Evolutionary conservation across 2,797 vertebrate genomes (phyloP).

Genomic region (Pristis pectinata): DNA sequence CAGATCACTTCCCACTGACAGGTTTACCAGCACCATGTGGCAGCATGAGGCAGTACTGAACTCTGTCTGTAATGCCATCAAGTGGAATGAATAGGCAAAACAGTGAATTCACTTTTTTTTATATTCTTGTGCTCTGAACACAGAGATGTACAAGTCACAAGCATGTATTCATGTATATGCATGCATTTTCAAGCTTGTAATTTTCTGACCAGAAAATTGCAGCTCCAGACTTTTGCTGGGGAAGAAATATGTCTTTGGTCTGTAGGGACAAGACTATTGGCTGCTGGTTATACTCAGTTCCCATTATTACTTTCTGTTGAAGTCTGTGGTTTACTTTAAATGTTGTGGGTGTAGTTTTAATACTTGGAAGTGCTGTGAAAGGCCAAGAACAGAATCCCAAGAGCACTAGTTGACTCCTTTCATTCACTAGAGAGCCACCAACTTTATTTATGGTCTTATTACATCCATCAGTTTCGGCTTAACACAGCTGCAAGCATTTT

Average conservation of each 20-base stretch:
- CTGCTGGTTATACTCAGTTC: no score
- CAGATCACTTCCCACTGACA: neutral
- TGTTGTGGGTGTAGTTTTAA: neutral
- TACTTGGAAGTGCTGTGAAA: neutral
- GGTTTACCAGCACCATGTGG: neutral
- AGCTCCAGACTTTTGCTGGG: no score
- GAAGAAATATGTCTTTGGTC: no score
- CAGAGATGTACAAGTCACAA: neutral
- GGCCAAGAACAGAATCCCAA: neutral
- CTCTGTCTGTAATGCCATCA: neutral
- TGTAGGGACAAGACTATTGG: no score
- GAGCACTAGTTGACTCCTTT: neutral
- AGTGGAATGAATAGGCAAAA: neutral
- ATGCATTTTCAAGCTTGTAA: neutral
- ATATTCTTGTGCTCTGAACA: neutral
- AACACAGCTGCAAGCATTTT: neutral
- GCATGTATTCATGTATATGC: neutral
- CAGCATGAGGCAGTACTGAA: neutral
- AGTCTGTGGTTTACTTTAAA: neutral
- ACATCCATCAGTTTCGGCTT: neutral
- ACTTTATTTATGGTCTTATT: neutral
- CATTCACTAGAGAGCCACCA: neutral
- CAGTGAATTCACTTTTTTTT: no score
- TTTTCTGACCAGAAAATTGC: neutral
- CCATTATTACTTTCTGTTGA: neutral